Base-by-base conservation (phyloP, 1,140 invertebrate genomes). In the Hermatobates lingyangjiaoensis region DNA sequence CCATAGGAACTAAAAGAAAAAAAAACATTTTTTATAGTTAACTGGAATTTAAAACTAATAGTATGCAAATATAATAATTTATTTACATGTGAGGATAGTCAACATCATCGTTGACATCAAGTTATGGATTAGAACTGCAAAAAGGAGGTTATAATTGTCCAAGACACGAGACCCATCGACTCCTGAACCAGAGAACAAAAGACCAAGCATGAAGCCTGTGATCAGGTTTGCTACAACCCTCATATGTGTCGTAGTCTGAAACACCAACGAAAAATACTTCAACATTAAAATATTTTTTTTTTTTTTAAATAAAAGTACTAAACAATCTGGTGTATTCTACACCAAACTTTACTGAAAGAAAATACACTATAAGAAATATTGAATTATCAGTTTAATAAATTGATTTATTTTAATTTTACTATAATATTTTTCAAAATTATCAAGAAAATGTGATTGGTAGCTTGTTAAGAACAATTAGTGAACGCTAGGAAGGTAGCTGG, bases 191-290 rank as follows among this genome's bases (percentile, higher is more conserved):
- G 78, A 71, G 61, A 82, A 87, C 20, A 87, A 65, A 1, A 72
- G 66, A 3, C 84, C 82, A 45, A 86, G 65, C 72, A 87, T 81
- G 0, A 85, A 56, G 0, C 81, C 82, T 15, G 80, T 76, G 1
- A 74, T 55, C 30, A 84, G 63, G 62, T 86, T 87, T 20, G 83
- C 83, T 3, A 71, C 59, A 27, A 87, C 68, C 39, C 92, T 72
- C 42, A 95, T 71, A 61, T 92, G 80, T 0, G 91, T 96, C 64
- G 95, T 68, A 1, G 89, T 94, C 81, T 93, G 69, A 27, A 74
- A 72, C 50, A n/a, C n/a, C n/a, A n/a, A n/a, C n/a, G n/a, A n/a
- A n/a, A n/a, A n/a, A n/a, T n/a, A n/a, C n/a, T n/a, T n/a, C n/a
- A n/a, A n/a, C n/a, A n/a, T n/a, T n/a, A n/a, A n/a, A n/a, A n/a